A percentile compares a stretch with the other conserved stretches of the same genome.
Conservation (phyloP, 1,140 invertebrate genomes). For the Zaprionus camerounensis region DNA sequence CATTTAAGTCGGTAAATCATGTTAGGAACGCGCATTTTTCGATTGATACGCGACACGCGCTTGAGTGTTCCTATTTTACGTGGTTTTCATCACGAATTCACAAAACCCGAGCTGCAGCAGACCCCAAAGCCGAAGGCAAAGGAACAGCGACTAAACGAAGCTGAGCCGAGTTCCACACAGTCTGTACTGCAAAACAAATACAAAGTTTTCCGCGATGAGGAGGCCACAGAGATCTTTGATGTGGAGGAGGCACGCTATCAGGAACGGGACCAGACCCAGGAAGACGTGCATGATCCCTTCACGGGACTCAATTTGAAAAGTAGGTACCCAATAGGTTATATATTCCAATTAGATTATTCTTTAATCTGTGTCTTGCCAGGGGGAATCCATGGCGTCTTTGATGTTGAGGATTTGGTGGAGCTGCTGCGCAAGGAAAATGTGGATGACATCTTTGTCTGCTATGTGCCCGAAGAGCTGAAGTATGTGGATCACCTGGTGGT, state of each 20-base stretch:
- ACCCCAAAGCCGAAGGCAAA: slow-evolving; percentile 9
- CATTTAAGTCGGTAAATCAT: slow-evolving; percentile 42
- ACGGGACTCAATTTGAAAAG: slow-evolving; percentile 85
- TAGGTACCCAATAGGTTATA: slow-evolving; percentile 74
- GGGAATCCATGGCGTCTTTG: slow-evolving; percentile 92
- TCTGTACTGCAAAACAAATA: slow-evolving; percentile 69
- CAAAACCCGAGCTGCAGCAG: slow-evolving; percentile 47
- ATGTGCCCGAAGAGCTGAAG: slow-evolving; percentile 89
- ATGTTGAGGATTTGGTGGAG: slow-evolving; percentile 93
- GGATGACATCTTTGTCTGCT: slow-evolving; percentile 92
- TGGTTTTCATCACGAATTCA: slow-evolving; percentile 78
- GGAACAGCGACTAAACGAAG: not conserved
- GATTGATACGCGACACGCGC: slow-evolving; percentile 60
- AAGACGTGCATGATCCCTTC: slow-evolving; percentile 80
- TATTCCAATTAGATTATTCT: not conserved
- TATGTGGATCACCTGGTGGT: slow-evolving; percentile 94
- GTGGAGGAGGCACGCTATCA: slow-evolving; percentile 87
- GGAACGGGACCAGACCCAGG: slow-evolving; percentile 56
- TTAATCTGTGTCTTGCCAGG: slow-evolving; percentile 85
- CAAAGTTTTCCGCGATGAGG: slow-evolving; percentile 85
- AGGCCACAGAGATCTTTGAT: slow-evolving; percentile 88
- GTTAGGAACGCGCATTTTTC: slow-evolving; percentile 64
- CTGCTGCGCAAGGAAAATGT: slow-evolving; percentile 91
- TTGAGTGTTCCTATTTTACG: slow-evolving; percentile 66
- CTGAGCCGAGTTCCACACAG: not conserved